Base-by-base conservation (phyloP, 1,140 invertebrate species). In the Hycleus phaleratus region DNA sequence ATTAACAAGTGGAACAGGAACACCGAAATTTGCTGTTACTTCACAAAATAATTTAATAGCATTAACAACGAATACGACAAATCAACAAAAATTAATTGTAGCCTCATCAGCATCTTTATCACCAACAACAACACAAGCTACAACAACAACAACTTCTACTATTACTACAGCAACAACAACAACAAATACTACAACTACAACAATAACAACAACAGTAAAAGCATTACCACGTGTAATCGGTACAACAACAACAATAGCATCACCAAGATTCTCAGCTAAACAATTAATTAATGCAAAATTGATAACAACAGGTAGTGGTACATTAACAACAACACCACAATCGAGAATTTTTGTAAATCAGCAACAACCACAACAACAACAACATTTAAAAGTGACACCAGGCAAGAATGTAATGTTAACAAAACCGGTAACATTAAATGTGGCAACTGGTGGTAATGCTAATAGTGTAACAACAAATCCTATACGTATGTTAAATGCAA, bases 401-500 rank as follows among this genome's bases (percentile, higher is more conserved):
- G 51, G 26, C 11, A 68, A 65, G 50, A 64, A 58, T 11, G 40
- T 62, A 1, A 32, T 60, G 3, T n/a, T 62, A 6, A 53, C 56
- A 5, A 68, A 66, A 58, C 52, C 65, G 0, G 53, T 65, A 8
- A 59, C 60, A 11, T 54, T 63, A 40, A 57, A 55, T 44, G 43
- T 61, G 57, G 47, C 58, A 32, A 32, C 32, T 45, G 51, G 62
- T 46, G 60, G 57, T 25, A 67, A 65, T 49, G 45, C 67, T 24
- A 69, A 64, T 58, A 32, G 32, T 32, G 32, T 32, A 32, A 32
- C 32, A 32, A 32, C 4, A 42, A 56, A 58, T 38, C 56, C 63
- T 12, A 76, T 81, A 4, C 68, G 80, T 32, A 81, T 81, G 79
- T 78, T 82, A 0, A 78, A 80, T 12, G 77, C 74, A 6, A 67